Evolutionary conservation across 2,888 invertebrate species (phyloP), one percentile per base, ranked within the genome.

Genomic region (Trisateles emortualis): DNA sequence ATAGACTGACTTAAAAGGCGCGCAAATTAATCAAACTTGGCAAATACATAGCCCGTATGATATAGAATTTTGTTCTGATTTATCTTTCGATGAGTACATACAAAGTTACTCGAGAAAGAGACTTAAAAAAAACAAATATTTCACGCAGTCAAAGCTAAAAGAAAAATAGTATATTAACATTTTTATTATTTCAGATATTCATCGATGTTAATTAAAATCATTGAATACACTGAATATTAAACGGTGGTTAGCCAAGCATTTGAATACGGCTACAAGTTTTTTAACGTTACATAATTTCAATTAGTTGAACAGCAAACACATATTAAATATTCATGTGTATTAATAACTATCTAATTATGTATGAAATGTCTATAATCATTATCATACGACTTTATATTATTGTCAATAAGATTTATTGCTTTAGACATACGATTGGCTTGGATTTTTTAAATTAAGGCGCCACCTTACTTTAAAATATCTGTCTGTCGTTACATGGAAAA

Each of bases 201-300:
- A 17, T 17, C n/a, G 26, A 35, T 43, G 35, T 46, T 24, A 50
- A 57, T 43, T 26, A 41, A 38, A 50, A 50, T 29, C 32, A 17
- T 36, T 36, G 3, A 17, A 29, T 6, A 26, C 8, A 26, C 26
- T n/a, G n/a, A n/a, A 13, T 29, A 38, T 42, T 36, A 11, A 39
- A 38, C 22, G 32, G 11, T 16, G 32, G 9, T 16, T 19, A 32
- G 5, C 36, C 11, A 14, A 8, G 3, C 30, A 29, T 35, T 32
- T 36, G 39, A 49, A 40, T 14, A 22, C 36, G 44, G n/a, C n/a
- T n/a, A n/a, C 36, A 47, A 16, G 30, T 47, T 57, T 55, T 52
- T 16, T 32, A 52, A 55, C n/a, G 51, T 49, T 66, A 50, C 52
- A 32, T 52, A 51, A 46, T 61, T 62, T 54, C 49, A 70, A 70